Base-by-base conservation (phyloP, 2,113 vertebrate genomes). In the Patagioenas fasciata region DNA sequence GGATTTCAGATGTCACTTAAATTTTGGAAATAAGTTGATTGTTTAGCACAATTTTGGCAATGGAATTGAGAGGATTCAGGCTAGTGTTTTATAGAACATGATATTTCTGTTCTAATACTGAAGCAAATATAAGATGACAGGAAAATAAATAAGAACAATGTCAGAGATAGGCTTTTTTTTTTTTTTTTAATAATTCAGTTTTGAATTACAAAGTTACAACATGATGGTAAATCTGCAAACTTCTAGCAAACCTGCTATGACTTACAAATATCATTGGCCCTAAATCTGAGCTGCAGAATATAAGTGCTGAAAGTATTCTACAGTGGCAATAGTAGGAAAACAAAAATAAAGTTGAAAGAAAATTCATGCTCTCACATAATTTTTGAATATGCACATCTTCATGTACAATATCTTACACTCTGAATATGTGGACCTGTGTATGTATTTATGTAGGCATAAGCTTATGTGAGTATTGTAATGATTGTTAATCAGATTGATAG, bases 11-110 rank as follows among this genome's bases (percentile, higher is more conserved):
- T 91, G 66, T 48, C 53, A 29, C 80, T 60, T 38, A 88, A 92
- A 88, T n/a, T 15, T 36, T 93, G 81, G 89, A 86, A 91, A 74
- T 47, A 83, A 92, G 93, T 75, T 83, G 54, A 85, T 83, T 81
- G 80, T 34, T 84, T 94, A 96, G 72, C 48, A 64, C n/a, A 64
- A 7, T 95, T 96, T 95, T 92, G 36, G 31, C 24, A 91, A 84
- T 10, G 21, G 42, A 72, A 78, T 73, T 50, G 58, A 70, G 67
- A 92, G 36, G 26, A 87, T 86, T 65, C 3, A 21, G 4, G 6
- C 32, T 31, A 29, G 24, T 79, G n/a, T 47, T 79, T 62, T 85
- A 23, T 53, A 24, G 66, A 95, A 78, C 34, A 73, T 11, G 7
- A 28, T 13, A 74, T 57, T 80, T 77, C 53, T 94, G 58, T 89